Evolutionary conservation across 2,888 invertebrate genomes (phyloP).

Genomic region (Watsonalla binaria): DNA sequence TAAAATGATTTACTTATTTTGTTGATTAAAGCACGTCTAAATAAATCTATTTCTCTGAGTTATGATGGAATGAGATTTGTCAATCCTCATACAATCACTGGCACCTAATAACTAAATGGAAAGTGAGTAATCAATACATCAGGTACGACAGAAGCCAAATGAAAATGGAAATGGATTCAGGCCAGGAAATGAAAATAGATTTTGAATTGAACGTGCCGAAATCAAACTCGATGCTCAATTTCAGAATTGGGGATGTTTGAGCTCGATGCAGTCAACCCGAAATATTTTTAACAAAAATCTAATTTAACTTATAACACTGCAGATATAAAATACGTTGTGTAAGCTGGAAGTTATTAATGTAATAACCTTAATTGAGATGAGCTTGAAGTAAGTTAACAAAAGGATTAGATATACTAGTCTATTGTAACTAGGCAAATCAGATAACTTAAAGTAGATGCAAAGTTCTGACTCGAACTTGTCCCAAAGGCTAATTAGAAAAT

Average conservation of each 20-base stretch:
- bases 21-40: background rate
- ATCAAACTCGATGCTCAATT: slow-evolving; percentile 32
- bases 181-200: slow-evolving; percentile 41
- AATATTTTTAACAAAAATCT: slow-evolving; percentile 20
- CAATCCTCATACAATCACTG: slow-evolving; percentile 17
- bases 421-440: no score
- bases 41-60: background rate
- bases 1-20: background rate
- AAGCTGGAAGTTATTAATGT: no score
- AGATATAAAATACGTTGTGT: background rate
- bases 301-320: slow-evolving; percentile 6
- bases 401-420: no score
- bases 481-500: no score
- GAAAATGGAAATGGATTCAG: slow-evolving; percentile 39
- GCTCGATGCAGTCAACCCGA: slow-evolving; percentile 11
- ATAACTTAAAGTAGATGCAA: no score
- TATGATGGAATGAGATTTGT: background rate
- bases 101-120: slow-evolving; percentile 25
- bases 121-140: slow-evolving; percentile 40
- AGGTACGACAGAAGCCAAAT: slow-evolving; percentile 32
- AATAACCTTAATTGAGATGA: no score
- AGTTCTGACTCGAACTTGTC: no score
- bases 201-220: slow-evolving; percentile 36
- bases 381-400: no score
- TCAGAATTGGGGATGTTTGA: slow-evolving; percentile 10